Conservation (phyloP, 2,888 invertebrate genomes). For the Empis livida region DNA sequence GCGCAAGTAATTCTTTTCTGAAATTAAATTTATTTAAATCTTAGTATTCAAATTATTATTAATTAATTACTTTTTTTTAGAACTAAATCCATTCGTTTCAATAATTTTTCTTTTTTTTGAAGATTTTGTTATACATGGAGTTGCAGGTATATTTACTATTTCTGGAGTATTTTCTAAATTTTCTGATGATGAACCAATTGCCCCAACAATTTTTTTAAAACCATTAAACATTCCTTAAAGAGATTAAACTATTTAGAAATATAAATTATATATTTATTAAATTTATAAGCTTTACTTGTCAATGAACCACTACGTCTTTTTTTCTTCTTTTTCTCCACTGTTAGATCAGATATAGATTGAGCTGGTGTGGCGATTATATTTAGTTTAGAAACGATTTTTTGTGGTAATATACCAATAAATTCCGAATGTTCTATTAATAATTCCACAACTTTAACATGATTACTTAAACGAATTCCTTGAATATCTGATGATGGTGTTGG, state of each 20-base stretch:
- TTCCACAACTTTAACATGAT: conserved; percentile 58
- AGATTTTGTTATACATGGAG: conserved; percentile 48
- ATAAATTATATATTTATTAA: conserved; percentile 5
- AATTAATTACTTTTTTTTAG: conserved; percentile 49
- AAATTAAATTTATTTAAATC: conserved; percentile 6
- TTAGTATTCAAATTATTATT: conserved; percentile 1
- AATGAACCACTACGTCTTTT: conserved; percentile 77
- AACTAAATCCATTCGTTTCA: conserved; percentile 45
- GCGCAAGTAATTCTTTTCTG: conserved; percentile 49
- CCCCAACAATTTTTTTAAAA: conserved; percentile 63
- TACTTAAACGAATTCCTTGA: conserved; percentile 49
- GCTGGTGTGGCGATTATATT: conserved; percentile 6
- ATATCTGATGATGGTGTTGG: conserved; percentile 51
- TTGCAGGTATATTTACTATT: conserved; percentile 34
- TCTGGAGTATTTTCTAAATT: conserved; percentile 32
- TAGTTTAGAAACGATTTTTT: conserved; percentile 39
- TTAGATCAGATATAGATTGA: conserved; percentile 10
- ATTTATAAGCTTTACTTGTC: conserved; percentile 51
- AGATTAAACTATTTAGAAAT: conserved; percentile 14
- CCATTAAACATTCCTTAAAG: conserved; percentile 60
- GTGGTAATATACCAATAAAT: conserved; percentile 59
- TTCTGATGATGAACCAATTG: conserved; percentile 40
- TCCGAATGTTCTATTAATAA: conserved; percentile 66
- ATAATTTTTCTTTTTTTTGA: conserved; percentile 51
- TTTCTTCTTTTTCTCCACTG: conserved; percentile 48